Evolutionary conservation across 2,797 vertebrate species (phyloP), one percentile per base, ranked within the genome.

Genomic region (Apodemus agrarius): DNA sequence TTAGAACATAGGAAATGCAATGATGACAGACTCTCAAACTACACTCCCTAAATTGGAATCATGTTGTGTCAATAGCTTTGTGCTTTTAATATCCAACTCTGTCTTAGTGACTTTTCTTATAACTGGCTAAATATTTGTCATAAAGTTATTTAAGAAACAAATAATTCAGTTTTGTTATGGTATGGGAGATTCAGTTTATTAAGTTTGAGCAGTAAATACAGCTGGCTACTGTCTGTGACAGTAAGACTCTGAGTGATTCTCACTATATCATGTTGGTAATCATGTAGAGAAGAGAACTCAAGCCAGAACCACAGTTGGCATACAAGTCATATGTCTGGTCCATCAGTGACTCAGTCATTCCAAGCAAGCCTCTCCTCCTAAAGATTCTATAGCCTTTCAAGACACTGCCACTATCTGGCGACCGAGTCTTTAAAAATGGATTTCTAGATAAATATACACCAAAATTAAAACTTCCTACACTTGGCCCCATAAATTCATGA

Each of bases 111-210:
- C 9, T 84, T 84, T 94, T 54, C 37, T 72, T n/a, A 57, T 52
- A 5, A 54, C 16, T 54, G 31, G 7, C 21, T 52, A 72, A 54
- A 72, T 84, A 29, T 7, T 26, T 72, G 13, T 54, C 13, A 37
- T 9, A 22, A 72, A 87, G 22, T 14, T 54, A 72, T 26, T 26
- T n/a, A 87, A 54, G 22, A 6, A 54, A 54, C 1, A 72, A 54
- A 4, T 0, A 54, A 52, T 9, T 72, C 3, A 37, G 10, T 72
- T 40, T 87, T 0, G 3, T 72, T 31, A 54, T 17, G 14, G 8
- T 24, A 26, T 54, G 34, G n/a, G 13, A 24, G 21, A 72, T 26
- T 37, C 4, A 37, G 22, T 52, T n/a, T 12, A 37, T 54, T n/a
- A 37, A 43, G 11, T 1, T 17, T 4, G 34, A 8, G 13, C 13